A percentile compares a stretch with the other conserved stretches of the same genome.
Conservation (phyloP, 1,140 invertebrate genomes). For the Musca domestica region DNA sequence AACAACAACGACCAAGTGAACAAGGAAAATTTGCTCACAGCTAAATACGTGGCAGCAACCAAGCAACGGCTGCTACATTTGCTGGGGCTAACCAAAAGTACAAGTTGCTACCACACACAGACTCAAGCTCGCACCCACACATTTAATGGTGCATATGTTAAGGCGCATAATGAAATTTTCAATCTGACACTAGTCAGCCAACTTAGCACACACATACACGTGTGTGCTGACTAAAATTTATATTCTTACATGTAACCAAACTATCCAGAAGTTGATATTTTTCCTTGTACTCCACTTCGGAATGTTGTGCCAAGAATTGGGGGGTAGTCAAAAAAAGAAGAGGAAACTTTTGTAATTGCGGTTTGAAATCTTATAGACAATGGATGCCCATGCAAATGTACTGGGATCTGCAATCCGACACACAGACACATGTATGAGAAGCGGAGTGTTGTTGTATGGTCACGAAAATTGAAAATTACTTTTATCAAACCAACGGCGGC, state of each 20-base stretch:
- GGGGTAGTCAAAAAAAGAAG: neutral
- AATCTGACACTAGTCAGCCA: conserved; percentile 12
- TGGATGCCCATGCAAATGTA: neutral
- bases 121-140: no score
- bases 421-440: neutral
- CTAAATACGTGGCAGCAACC: neutral
- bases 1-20: neutral
- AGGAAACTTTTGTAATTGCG: conserved; percentile 17
- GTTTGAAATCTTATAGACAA: conserved; percentile 6
- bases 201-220: neutral
- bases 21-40: conserved; percentile 5
- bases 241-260: neutral
- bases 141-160: conserved; percentile 20
- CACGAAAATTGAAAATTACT: conserved; percentile 22
- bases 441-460: neutral
- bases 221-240: neutral
- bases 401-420: neutral
- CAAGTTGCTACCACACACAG: no score
- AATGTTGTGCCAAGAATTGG: neutral
- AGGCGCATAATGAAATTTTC: conserved; percentile 20
- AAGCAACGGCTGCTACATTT: neutral
- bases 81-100: neutral
- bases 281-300: neutral
- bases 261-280: neutral
- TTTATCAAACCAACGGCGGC: conserved; percentile 11